Evolutionary conservation across 2,113 vertebrate genomes (phyloP).

Genomic region (Pachyramphus minor): DNA sequence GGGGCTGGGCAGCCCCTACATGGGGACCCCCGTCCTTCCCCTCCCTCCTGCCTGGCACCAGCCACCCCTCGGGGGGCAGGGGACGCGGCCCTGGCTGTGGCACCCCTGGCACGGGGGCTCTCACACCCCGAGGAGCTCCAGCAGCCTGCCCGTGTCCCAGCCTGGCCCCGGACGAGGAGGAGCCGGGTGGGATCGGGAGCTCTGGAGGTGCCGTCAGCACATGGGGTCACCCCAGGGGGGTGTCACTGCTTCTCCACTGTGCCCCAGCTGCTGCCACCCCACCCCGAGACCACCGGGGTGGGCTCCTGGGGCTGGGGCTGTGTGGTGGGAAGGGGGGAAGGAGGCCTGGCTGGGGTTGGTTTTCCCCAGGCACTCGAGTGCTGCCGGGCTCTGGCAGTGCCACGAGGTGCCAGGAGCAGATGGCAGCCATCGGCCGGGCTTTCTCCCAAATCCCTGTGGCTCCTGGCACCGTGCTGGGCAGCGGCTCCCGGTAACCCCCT

Average conservation of each 20-base stretch:
- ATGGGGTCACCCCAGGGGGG: neutral
- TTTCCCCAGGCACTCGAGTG: neutral
- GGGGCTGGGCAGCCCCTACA: rapidly evolving
- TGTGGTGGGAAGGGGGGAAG: neutral
- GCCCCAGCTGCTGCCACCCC: neutral
- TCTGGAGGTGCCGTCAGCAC: neutral
- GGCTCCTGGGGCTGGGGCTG: neutral
- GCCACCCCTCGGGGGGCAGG: neutral
- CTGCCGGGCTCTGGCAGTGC: neutral
- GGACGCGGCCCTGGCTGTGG: rapidly evolving
- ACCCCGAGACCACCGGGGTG: rapidly evolving
- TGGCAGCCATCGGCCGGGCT: constrained; percentile 55
- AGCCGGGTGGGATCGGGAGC: neutral
- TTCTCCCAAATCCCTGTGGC: constrained; percentile 6
- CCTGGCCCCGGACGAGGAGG: neutral
- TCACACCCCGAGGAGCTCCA: rapidly evolving
- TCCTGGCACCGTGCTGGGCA: constrained; percentile 45
- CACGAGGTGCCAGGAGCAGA: constrained; percentile 38
- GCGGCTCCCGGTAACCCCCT: constrained; percentile 26
- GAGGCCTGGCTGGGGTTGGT: neutral
- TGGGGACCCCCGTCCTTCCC: neutral
- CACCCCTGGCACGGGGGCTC: rapidly evolving
- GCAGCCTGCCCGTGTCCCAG: rapidly evolving
- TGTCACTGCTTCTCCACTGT: rapidly evolving
- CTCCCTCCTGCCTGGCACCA: neutral